Conservation (phyloP, 2,113 vertebrate species). For the Lota lota region DNA sequence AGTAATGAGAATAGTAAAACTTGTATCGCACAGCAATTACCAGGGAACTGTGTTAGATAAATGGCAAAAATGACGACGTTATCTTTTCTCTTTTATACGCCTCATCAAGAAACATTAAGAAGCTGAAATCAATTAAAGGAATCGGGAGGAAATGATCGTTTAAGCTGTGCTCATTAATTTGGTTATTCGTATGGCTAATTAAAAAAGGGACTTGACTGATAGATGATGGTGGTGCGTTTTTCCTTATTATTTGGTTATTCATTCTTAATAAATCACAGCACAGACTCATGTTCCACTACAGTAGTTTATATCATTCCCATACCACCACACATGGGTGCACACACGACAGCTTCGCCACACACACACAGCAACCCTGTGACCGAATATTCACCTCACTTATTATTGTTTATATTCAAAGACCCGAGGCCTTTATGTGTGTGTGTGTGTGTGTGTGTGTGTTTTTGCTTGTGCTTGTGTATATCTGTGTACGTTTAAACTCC, state of each 20-base stretch:
- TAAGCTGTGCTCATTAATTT: neutral
- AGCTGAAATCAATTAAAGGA: neutral
- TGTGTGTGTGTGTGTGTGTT: constrained; percentile 3
- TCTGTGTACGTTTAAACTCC: too few relatives aligned
- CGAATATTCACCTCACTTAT: neutral
- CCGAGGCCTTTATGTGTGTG: neutral
- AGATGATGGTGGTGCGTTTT: neutral
- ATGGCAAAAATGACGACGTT: too few relatives aligned
- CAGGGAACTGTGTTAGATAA: too few relatives aligned
- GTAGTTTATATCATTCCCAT: too few relatives aligned
- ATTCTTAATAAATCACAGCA: too few relatives aligned
- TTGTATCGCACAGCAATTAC: too few relatives aligned
- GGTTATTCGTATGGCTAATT: neutral
- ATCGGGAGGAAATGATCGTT: neutral
- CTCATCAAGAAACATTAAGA: neutral
- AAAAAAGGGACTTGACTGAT: neutral
- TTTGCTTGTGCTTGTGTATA: neutral
- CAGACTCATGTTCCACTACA: too few relatives aligned
- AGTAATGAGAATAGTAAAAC: too few relatives aligned
- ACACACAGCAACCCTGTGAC: neutral
- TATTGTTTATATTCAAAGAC: neutral
- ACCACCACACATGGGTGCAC: too few relatives aligned
- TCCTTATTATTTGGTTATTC: neutral
- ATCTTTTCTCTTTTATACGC: too few relatives aligned
- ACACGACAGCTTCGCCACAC: neutral